Evolutionary conservation across 2,797 vertebrate genomes (phyloP).

Genomic region (Paguma larvata): DNA sequence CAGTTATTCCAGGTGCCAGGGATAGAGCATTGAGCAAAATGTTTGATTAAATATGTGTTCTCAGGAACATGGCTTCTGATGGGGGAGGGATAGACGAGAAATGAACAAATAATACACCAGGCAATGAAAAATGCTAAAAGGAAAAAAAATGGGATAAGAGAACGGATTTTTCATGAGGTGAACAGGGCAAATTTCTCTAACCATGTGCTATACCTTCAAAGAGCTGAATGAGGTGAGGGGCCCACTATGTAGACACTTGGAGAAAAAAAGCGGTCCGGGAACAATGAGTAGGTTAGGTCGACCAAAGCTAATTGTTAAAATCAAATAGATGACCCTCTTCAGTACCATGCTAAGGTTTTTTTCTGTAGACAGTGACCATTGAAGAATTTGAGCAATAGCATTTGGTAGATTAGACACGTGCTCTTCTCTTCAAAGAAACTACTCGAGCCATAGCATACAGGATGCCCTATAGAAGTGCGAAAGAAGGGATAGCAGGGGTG

Average conservation of each 20-base stretch:
- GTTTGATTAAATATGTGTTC: not conserved
- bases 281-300: not conserved
- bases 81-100: not conserved
- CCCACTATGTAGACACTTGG: conserved; percentile 58
- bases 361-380: not conserved
- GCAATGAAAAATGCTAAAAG: not conserved
- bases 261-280: not conserved
- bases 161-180: not conserved
- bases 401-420: not conserved
- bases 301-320: not conserved
- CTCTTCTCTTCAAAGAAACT: not conserved
- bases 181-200: not conserved
- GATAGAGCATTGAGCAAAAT: not conserved
- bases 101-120: not conserved
- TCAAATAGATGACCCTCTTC: not conserved
- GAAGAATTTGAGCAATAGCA: not conserved
- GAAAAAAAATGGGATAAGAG: not conserved
- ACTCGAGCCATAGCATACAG: no score
- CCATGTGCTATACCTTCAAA: not conserved
- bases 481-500: not conserved
- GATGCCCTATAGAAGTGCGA: not conserved
- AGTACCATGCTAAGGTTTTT: not conserved
- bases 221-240: not conserved
- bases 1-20: not conserved
- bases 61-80: not conserved